Percentiles rank a stretch among this genome's conserved stretches.
phyloP scores from a whole-genome alignment of 2,113 vertebrate species.

The Odontophorus gujanensis region DNA sequence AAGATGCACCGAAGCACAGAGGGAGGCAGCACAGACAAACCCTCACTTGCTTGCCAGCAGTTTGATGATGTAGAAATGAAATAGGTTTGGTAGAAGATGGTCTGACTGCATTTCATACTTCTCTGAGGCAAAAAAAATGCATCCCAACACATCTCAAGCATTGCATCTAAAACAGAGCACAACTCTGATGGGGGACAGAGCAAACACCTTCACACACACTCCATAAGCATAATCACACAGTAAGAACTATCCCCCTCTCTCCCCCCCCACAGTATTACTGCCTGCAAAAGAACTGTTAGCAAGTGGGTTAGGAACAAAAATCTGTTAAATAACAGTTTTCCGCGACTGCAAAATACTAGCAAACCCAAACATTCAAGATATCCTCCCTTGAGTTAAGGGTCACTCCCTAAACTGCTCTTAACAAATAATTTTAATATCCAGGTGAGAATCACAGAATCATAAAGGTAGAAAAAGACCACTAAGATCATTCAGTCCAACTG shows the following conservation, averaged over 20 bases:
- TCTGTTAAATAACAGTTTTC: neutral
- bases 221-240: neutral
- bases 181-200: neutral
- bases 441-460: neutral
- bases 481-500: too few relatives aligned
- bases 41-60: neutral
- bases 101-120: neutral
- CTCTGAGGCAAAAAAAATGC: neutral
- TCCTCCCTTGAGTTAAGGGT: neutral
- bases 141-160: accelerated
- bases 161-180: neutral
- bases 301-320: neutral
- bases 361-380: neutral
- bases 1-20: neutral
- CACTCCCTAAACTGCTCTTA: neutral
- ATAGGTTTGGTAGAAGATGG: neutral
- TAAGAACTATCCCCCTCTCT: neutral
- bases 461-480: too few relatives aligned
- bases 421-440: neutral
- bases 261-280: neutral
- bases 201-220: neutral
- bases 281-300: neutral
- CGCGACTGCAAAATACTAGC: neutral
- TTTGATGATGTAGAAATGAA: neutral
- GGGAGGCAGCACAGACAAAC: neutral